Conservation (phyloP, 1,140 invertebrate species). For the Drosophila auraria region DNA sequence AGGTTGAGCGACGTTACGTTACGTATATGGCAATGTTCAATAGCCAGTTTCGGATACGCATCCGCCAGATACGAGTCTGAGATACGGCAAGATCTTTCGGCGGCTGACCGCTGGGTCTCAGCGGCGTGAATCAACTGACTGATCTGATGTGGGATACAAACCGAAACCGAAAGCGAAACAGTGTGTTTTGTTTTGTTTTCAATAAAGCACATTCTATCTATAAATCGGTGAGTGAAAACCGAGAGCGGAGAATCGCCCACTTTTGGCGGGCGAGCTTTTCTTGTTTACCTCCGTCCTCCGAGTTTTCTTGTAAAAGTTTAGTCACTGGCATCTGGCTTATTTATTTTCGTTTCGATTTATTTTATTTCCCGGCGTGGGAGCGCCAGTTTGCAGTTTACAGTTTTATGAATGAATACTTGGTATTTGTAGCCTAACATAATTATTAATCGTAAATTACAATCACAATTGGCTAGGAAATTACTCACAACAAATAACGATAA, state of each 20-base stretch:
- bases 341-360: constrained; percentile 29
- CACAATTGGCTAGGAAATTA: constrained; percentile 57
- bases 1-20: constrained; percentile 49
- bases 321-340: constrained; percentile 67
- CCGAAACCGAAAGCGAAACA: constrained; percentile 30
- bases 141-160: constrained; percentile 5
- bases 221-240: constrained; percentile 55
- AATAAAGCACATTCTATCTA: constrained; percentile 37
- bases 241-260: constrained; percentile 52
- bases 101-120: constrained; percentile 61
- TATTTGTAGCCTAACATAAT: constrained; percentile 45
- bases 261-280: constrained; percentile 44
- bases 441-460: constrained; percentile 59
- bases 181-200: constrained; percentile 54
- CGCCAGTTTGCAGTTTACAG: constrained; percentile 60
- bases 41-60: constrained; percentile 55
- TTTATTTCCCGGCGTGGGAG: constrained; percentile 54
- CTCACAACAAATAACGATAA: constrained; percentile 57
- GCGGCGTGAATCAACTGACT: constrained; percentile 64
- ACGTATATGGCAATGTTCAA: constrained; percentile 64
- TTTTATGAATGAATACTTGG: constrained; percentile 71
- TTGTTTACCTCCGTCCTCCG: constrained; percentile 47
- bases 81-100: constrained; percentile 1
- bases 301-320: constrained; percentile 56
- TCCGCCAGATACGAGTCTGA: constrained; percentile 22